Evolutionary conservation across 2,888 invertebrate genomes (phyloP), one percentile per base, ranked within the genome.

Genomic region (Scaptomyza reducta): DNA sequence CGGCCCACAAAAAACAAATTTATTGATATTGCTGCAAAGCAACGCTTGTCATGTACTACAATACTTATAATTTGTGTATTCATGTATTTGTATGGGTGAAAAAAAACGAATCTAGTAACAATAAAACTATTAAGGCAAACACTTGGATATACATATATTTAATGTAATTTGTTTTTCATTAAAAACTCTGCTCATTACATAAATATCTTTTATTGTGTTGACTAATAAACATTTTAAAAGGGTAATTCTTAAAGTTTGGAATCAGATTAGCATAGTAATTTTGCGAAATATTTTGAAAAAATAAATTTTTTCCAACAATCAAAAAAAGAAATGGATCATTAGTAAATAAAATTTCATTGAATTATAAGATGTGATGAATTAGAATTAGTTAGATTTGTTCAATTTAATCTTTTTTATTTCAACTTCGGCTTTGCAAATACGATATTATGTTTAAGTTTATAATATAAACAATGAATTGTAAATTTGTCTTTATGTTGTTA

Each of bases 171-270:
- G 38, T 6, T 57, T 69, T 59, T 55, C 46, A 46, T 4, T 54
- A 45, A 51, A 57, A 50, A 47, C 40, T 64, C 40, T 63, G 41
- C 29, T 61, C 31, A 18, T 55, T 64, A 65, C 57, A 79, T 73
- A 86, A 79, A 76, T 86, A 83, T 86, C 57, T 57, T 79, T 80
- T 76, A 77, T 79, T 86, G 68, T 70, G 69, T 79, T 86, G 87
- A 86, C 87, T 86, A 74, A 70, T 59, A 70, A 62, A 41, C 67
- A 58, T 53, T 69, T 31, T 9, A 10, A 31, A 9, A 31, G 1
- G n/a, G n/a, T n/a, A n/a, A n/a, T n/a, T n/a, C n/a, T n/a, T n/a
- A n/a, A n/a, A n/a, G n/a, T n/a, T n/a, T n/a, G n/a, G 10, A 31
- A 31, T 31, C 11, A 31, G 31, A 1, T 31, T 9, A 31, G 6